Evolutionary conservation across 2,888 invertebrate genomes (phyloP).

Genomic region (Hetaerina titia): DNA sequence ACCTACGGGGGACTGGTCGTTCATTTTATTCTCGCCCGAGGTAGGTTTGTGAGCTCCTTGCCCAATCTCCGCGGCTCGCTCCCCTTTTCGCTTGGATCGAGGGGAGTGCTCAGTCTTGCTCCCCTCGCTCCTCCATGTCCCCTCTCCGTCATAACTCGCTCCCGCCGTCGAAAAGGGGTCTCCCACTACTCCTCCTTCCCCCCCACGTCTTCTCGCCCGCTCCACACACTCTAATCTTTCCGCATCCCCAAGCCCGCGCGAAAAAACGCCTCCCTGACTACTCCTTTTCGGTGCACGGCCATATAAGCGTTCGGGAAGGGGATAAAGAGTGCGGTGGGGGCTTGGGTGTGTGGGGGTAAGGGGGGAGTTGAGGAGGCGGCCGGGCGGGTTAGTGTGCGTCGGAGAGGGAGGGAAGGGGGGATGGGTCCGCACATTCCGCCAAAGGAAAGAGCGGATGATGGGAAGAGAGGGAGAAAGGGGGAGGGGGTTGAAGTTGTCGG

Average conservation of each 20-base stretch:
- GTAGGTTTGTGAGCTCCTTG: too few relatives aligned
- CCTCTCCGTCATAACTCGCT: too few relatives aligned
- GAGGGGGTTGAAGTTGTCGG: not conserved
- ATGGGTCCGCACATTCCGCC: not conserved
- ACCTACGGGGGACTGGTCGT: too few relatives aligned
- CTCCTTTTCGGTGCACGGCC: conserved; percentile 48
- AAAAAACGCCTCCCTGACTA: not conserved
- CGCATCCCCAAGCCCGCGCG: not conserved
- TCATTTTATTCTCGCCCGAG: too few relatives aligned
- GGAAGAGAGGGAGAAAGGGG: not conserved
- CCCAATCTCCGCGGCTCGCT: too few relatives aligned
- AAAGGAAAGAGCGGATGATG: not conserved
- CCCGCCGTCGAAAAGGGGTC: not conserved
- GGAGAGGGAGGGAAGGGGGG: not conserved
- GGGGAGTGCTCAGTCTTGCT: too few relatives aligned
- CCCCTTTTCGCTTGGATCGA: too few relatives aligned
- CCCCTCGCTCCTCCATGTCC: not conserved
- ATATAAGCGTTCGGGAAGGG: conserved; percentile 30
- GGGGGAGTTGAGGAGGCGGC: not conserved
- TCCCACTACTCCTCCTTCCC: not conserved
- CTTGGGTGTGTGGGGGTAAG: not conserved
- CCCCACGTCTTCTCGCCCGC: too few relatives aligned
- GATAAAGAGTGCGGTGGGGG: not conserved
- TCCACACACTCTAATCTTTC: not conserved
- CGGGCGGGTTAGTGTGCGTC: not conserved